A percentile compares a stretch with the other conserved stretches of the same genome.
These are phyloP conservation scores for Pyrrhia umbra DNA, from an alignment of 2,888 invertebrate genomes.

Conservation along the genomic window DNA sequence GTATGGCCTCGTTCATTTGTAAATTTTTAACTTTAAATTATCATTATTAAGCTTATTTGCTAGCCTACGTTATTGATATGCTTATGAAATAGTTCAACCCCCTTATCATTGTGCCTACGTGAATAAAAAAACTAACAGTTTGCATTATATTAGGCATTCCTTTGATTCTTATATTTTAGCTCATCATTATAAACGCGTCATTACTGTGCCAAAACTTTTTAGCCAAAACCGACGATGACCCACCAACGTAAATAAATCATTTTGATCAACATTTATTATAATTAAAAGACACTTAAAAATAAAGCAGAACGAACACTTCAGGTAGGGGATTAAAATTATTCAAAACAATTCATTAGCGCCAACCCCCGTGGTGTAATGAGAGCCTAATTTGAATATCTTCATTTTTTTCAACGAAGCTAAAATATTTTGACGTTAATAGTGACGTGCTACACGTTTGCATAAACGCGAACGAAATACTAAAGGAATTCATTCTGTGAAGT, in stretches of 20 bases:
- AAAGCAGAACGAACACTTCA: constrained; percentile 40
- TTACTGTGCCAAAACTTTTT: background rate
- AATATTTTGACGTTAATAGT: constrained; percentile 80
- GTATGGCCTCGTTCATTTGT: too few relatives aligned
- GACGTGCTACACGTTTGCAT: constrained; percentile 77
- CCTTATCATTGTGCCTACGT: too few relatives aligned
- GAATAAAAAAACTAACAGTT: too few relatives aligned
- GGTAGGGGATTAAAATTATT: constrained; percentile 66
- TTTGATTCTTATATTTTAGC: background rate
- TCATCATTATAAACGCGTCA: background rate
- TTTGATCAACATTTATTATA: constrained; percentile 32
- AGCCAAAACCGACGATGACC: constrained; percentile 4
- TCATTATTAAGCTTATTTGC: too few relatives aligned
- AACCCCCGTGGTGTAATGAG: constrained; percentile 77
- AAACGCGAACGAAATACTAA: constrained; percentile 65
- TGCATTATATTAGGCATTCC: too few relatives aligned
- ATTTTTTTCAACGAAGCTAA: constrained; percentile 70
- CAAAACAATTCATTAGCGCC: constrained; percentile 78
- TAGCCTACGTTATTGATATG: too few relatives aligned
- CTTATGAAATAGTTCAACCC: too few relatives aligned
- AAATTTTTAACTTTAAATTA: too few relatives aligned
- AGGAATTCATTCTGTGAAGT: constrained; percentile 46
- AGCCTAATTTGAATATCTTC: constrained; percentile 83
- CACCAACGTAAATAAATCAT: constrained; percentile 23
- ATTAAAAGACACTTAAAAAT: constrained; percentile 49